phyloP scores from a whole-genome alignment of 1,140 invertebrate genomes.

The Bilobella aurantiaca region DNA sequence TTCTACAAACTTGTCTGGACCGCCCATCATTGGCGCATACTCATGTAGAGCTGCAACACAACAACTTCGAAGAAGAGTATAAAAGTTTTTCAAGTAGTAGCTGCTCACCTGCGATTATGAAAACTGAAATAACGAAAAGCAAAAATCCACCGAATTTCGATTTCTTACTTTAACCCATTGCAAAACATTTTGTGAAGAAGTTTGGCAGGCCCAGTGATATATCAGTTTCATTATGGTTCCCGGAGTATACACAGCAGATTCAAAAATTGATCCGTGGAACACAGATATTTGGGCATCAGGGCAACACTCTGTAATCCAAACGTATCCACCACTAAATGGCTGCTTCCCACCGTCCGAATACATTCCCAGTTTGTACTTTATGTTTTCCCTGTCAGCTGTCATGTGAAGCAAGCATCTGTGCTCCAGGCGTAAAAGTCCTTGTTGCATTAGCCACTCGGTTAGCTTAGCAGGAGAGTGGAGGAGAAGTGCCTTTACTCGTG shows the following conservation, averaged over 20 bases:
- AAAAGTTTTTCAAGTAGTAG: slow-evolving; percentile 63
- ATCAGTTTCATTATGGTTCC: slow-evolving; percentile 68
- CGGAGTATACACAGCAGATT: slow-evolving; percentile 66
- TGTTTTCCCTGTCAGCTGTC: slow-evolving; percentile 40
- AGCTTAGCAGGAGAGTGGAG: slow-evolving; percentile 67
- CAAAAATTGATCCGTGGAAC: slow-evolving; percentile 73
- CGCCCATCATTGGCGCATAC: slow-evolving; percentile 58
- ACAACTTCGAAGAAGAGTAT: slow-evolving; percentile 61
- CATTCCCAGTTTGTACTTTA: slow-evolving; percentile 53
- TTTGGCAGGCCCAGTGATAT: slow-evolving; percentile 83
- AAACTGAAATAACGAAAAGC: slow-evolving; percentile 14
- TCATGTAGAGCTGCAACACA: slow-evolving; percentile 68
- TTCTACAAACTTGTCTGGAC: slow-evolving; percentile 54
- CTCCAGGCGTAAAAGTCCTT: slow-evolving; percentile 63
- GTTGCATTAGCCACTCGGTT: slow-evolving; percentile 77
- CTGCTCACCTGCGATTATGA: slow-evolving; percentile 44
- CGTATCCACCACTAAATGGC: slow-evolving; percentile 73
- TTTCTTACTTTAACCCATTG: slow-evolving; percentile 65
- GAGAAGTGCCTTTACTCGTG: slow-evolving; percentile 66
- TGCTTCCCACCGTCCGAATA: slow-evolving; percentile 72
- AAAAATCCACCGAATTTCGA: slow-evolving; percentile 26
- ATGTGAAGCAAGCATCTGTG: slow-evolving; percentile 59
- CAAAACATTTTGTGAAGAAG: slow-evolving; percentile 71
- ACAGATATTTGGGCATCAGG: slow-evolving; percentile 70
- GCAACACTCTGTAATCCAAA: slow-evolving; percentile 78